phyloP scores from a whole-genome alignment of 1,140 invertebrate genomes.

The Rhopalosiphum padi region DNA sequence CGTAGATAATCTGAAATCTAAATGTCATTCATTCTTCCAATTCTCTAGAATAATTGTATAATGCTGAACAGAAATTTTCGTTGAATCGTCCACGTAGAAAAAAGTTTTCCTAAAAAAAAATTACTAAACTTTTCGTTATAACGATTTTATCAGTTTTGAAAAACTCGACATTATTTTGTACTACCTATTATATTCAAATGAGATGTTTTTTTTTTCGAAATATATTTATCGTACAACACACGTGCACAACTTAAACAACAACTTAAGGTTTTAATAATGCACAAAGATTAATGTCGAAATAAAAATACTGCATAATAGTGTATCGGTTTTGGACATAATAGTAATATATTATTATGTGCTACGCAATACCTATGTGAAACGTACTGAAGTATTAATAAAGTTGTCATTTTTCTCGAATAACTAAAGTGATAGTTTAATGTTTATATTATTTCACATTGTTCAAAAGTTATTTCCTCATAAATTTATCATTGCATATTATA shows the following conservation, averaged over 20 bases:
- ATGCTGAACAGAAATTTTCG: background rate
- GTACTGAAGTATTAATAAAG: background rate
- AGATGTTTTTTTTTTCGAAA: background rate
- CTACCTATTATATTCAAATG: background rate
- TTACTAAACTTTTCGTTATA: background rate
- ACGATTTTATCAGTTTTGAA: background rate
- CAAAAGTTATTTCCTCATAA: background rate
- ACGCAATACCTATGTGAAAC: background rate
- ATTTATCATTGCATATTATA: background rate
- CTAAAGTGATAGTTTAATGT: background rate
- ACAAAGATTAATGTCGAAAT: background rate
- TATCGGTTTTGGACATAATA: background rate
- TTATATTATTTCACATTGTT: background rate
- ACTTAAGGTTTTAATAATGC: background rate
- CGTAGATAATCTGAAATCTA: background rate
- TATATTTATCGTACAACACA: background rate
- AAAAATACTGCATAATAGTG: background rate
- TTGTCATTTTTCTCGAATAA: background rate
- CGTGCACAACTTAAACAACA: background rate
- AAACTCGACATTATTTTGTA: background rate
- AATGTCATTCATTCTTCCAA: background rate
- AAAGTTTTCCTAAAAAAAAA: background rate
- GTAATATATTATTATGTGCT: background rate
- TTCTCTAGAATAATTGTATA: background rate
- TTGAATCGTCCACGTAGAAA: background rate